Percentiles rank a stretch among this genome's conserved stretches.
Evolutionary conservation across 2,113 vertebrate species (phyloP).

Genomic region (Pedetes capensis): DNA sequence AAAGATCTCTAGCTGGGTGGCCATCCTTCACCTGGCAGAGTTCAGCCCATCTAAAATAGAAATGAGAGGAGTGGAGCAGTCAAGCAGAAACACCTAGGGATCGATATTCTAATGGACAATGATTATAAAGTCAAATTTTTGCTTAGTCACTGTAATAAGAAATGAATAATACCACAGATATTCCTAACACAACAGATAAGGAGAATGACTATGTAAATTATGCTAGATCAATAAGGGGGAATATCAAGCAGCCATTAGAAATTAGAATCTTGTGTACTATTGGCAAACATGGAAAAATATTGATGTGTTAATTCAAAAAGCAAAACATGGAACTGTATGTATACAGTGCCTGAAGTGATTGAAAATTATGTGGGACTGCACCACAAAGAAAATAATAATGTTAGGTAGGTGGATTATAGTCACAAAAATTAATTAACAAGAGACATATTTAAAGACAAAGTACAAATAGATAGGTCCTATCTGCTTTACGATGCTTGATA

Average conservation of each 20-base stretch:
- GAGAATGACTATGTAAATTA: constrained; percentile 2
- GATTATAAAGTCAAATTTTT: not conserved
- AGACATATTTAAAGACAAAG: constrained; percentile 25
- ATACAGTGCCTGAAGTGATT: not conserved
- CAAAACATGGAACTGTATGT: not conserved
- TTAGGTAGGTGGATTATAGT: not conserved
- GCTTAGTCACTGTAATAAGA: not conserved
- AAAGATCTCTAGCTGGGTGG: not conserved
- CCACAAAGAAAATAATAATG: constrained; percentile 8
- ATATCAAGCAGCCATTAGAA: not conserved
- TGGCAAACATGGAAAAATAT: not conserved
- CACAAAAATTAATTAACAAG: constrained; percentile 20
- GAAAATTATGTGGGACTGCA: not conserved
- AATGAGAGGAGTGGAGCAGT: not conserved
- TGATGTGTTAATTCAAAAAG: not conserved
- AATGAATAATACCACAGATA: not conserved
- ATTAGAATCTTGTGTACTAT: not conserved
- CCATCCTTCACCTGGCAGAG: not conserved
- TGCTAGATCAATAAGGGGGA: not conserved
- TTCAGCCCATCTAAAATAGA: not conserved
- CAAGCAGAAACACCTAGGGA: not conserved
- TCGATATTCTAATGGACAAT: not conserved
- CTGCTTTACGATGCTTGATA: not conserved
- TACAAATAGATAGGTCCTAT: not conserved
- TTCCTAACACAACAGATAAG: not conserved